These are phyloP conservation scores for Lacerta agilis DNA, from an alignment of 2,797 vertebrate genomes.

Conservation along the genomic window DNA sequence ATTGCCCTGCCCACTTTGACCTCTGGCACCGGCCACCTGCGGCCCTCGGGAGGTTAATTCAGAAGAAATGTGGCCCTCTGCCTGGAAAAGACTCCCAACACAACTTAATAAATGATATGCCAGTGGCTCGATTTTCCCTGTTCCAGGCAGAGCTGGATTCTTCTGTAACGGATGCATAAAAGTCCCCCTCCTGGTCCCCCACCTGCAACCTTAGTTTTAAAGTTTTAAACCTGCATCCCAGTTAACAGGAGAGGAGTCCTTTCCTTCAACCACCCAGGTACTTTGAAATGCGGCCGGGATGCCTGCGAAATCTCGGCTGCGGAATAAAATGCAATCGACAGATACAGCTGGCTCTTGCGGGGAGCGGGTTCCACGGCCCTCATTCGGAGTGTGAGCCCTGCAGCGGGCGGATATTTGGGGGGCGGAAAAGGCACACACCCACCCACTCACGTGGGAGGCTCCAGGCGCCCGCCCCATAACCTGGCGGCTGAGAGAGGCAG, in stretches of 20 bases:
- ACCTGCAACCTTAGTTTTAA: background rate
- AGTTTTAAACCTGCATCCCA: background rate
- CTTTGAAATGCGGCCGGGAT: background rate
- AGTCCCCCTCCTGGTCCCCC: background rate
- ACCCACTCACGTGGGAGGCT: background rate
- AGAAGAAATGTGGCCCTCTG: too few relatives aligned
- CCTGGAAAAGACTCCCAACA: too few relatives aligned
- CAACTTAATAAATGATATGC: background rate
- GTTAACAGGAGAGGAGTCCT: background rate
- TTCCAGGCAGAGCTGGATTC: background rate
- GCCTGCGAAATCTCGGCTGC: background rate
- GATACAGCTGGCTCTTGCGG: too few relatives aligned
- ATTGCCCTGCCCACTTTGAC: too few relatives aligned
- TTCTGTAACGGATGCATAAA: background rate
- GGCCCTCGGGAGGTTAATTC: too few relatives aligned
- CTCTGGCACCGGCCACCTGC: too few relatives aligned
- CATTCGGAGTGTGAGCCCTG: accelerated
- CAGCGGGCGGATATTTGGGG: background rate
- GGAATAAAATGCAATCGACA: background rate
- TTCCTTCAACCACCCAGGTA: background rate
- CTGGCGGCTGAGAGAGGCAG: background rate
- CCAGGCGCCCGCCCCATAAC: background rate
- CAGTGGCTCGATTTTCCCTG: background rate
- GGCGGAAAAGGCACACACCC: too few relatives aligned
- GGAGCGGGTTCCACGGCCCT: accelerated